Base-by-base conservation (phyloP, 2,113 vertebrate genomes). In the Crotalus helleri region DNA sequence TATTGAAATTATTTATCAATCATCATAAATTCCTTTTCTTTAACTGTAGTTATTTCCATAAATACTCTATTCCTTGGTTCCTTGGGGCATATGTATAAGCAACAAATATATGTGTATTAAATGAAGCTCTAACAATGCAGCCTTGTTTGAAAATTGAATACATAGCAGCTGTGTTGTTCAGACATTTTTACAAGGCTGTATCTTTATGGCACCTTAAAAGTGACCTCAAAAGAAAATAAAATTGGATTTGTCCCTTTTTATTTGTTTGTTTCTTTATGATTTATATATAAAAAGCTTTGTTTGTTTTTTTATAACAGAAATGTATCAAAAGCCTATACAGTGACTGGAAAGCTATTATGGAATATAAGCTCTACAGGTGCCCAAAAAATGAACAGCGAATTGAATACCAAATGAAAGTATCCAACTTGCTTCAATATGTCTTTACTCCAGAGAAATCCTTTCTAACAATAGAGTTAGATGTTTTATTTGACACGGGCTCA, bases 31-130 rank as follows among this genome's bases (percentile, higher is more conserved):
- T 94, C 92, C 92, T 90, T 95, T 94, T 93, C 92, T 90, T 95
- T 95, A 94, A 93, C 95, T 95, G 95, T 87, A 58, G 92, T 59
- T 94, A 81, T 92, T 49, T 85, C 94, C 55, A 95, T 90, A 94
- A 93, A 61, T 89, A 94, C 94, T 92, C 92, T 91, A 92, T 26
- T 94, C 92, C 93, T 91, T 95, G 91, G 53, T 26, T 94, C 92
- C 93, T 91, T 95, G 91, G 57, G 92, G 95, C 96, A 94, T 96
- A 88, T 0, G 3, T 94, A 39, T 0, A 86, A 96, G 93, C 88
- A 44, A 58, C 44, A 89, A 90, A 58, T 90, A 54, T 64, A 91
- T 91, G 85, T 95, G 93, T 96, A 96, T 96, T 95, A 96, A 96
- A 94, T 93, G 94, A 51, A 85, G 74, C 74, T 8, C 58, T 88